Evolutionary conservation across 2,113 vertebrate species (phyloP), one percentile per base, ranked within the genome.

Genomic region (Plestiodon gilberti): DNA sequence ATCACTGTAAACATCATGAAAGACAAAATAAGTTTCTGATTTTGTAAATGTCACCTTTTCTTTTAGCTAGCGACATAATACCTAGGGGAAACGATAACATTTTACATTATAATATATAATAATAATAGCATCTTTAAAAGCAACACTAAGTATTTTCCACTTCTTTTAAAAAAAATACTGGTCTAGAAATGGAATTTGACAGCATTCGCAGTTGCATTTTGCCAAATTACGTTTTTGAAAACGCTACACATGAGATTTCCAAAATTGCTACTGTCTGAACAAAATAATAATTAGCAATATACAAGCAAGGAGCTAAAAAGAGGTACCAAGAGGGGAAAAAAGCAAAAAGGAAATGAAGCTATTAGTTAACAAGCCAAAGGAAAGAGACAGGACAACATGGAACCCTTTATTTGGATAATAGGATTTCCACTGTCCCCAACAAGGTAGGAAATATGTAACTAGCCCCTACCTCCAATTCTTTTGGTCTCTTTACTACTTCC

Each of bases 81-180:
- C 70, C 92, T 91, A 65, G 0, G 25, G 8, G 78, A 90, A 93
- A 88, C 69, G 11, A 89, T 10, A 93, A 92, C 82, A 86, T 33
- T 83, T 85, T 57, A 82, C 33, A 82, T 84, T 77, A 93, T 90
- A 88, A 92, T 88, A 84, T 88, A 82, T 82, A 88, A 90, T 84
- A 48, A 80, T 67, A 88, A 48, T 48, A 91, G 89, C 78, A 52
- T 81, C 43, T n/a, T 82, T 92, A 91, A 70, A 95, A 94, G 73
- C 82, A 92, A 89, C 13, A 71, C 28, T 70, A 90, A 93, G 73
- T 30, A 93, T 17, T 84, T 70, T 71, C 33, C 55, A 23, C 20
- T 70, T 70, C 55, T 55, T 55, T 35, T 14, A 81, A 69, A 81
- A 43, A 28, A 2, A 92, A 91, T 89, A 82, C 25, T 70, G 23